A percentile compares a stretch with the other conserved stretches of the same genome.
Conservation (phyloP, 2,888 invertebrate species). For the Macrophya annulata region DNA sequence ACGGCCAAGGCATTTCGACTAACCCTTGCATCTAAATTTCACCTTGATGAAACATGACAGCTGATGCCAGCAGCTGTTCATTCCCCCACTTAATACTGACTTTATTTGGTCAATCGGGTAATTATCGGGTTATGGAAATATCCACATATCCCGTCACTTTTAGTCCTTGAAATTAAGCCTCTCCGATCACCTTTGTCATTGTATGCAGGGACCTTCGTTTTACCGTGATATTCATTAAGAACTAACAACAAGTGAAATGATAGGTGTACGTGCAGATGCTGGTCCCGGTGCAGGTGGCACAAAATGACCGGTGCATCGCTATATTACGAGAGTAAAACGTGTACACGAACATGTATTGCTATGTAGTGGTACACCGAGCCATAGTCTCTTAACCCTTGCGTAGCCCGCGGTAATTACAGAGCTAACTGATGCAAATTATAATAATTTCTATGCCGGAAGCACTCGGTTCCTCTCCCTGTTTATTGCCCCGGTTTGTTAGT, state of each 20-base stretch:
- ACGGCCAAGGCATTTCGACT: not conserved
- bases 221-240: not conserved
- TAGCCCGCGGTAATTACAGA: conserved; percentile 72
- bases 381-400: conserved; percentile 72
- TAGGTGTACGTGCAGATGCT: conserved; percentile 6
- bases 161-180: not conserved
- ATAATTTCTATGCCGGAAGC: conserved; percentile 70
- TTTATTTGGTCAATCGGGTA: not conserved
- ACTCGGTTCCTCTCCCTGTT: conserved; percentile 61
- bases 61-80: conserved; percentile 14
- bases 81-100: not conserved
- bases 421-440: conserved; percentile 76
- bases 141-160: not conserved
- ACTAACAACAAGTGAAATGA: not conserved
- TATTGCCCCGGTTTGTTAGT: conserved; percentile 62
- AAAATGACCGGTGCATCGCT: not conserved
- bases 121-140: not conserved
- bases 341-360: too few species aligned
- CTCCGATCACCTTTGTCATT: not conserved
- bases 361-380: conserved; percentile 67
- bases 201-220: not conserved
- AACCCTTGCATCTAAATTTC: not conserved
- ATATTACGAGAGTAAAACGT: conserved; percentile 2
- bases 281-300: not conserved
- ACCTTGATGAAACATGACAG: conserved; percentile 12